phyloP scores from a whole-genome alignment of 2,113 vertebrate species.

The Aptenodytes forsteri region DNA sequence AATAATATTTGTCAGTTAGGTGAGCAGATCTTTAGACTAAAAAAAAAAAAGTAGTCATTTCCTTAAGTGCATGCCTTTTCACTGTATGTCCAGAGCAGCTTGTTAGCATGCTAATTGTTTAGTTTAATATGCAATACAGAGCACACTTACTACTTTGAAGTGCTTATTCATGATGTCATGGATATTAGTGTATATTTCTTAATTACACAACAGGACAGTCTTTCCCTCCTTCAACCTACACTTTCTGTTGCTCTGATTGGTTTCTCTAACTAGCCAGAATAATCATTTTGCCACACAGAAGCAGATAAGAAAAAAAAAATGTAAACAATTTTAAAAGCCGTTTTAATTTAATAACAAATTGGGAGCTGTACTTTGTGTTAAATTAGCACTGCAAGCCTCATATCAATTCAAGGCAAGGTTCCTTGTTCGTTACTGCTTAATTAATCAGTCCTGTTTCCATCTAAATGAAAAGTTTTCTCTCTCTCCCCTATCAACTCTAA shows the following conservation, averaged over 20 bases:
- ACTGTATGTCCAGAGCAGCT: neutral
- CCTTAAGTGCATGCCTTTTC: neutral
- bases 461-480: conserved; percentile 63
- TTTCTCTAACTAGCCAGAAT: conserved; percentile 61
- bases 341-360: conserved; percentile 71
- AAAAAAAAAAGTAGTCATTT: conserved; percentile 27
- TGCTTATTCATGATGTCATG: conserved; percentile 38
- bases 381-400: conserved; percentile 33
- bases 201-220: conserved; percentile 60
- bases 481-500: conserved; percentile 58
- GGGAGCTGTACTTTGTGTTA: conserved; percentile 45
- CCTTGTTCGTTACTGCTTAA: conserved; percentile 55
- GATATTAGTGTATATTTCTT: conserved; percentile 61
- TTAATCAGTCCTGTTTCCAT: conserved; percentile 64
- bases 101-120: conserved; percentile 44
- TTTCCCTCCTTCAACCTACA: neutral
- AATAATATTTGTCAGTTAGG: conserved; percentile 37
- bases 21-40: neutral
- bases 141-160: conserved; percentile 57
- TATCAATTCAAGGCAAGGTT: conserved; percentile 56
- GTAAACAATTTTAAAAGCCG: conserved; percentile 59
- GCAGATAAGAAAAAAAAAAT: conserved; percentile 38
- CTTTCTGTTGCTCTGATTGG: conserved; percentile 30
- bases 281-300: conserved; percentile 61
- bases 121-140: conserved; percentile 49